Evolutionary conservation across 2,797 vertebrate species (phyloP).

Genomic region (Arnoldichthys spilopterus): DNA sequence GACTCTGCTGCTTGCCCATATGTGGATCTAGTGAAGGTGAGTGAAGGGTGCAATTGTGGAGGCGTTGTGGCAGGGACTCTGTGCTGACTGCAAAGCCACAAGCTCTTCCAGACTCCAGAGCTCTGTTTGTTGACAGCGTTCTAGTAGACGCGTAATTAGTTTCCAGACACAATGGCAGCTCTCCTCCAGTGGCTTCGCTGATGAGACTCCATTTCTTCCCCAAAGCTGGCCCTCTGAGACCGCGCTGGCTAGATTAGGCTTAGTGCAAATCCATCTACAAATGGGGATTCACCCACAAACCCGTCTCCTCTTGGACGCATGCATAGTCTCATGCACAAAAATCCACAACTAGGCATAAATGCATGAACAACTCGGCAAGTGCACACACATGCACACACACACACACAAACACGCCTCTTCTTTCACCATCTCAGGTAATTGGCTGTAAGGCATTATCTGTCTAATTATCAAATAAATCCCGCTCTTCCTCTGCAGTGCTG

Average conservation of each 20-base stretch:
- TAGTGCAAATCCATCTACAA: conserved; percentile 16
- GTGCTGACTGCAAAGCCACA: conserved; percentile 26
- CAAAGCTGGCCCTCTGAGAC: neutral
- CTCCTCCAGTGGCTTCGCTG: neutral
- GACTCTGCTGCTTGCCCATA: conserved; percentile 34
- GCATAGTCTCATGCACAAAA: conserved; percentile 55
- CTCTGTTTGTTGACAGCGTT: conserved; percentile 39
- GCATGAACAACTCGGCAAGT: neutral
- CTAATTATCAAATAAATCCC: conserved; percentile 67
- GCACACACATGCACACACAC: conserved; percentile 22
- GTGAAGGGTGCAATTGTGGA: conserved; percentile 34
- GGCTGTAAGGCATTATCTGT: conserved; percentile 63
- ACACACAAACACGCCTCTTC: conserved; percentile 43
- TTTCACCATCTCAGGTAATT: conserved; percentile 62
- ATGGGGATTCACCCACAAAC: conserved; percentile 31
- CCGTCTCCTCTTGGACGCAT: conserved; percentile 16
- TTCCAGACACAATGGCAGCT: conserved; percentile 16
- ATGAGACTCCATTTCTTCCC: neutral
- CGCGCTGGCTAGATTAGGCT: neutral
- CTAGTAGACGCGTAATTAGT: conserved; percentile 19
- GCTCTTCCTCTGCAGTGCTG: conserved; percentile 60
- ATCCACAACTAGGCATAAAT: conserved; percentile 37
- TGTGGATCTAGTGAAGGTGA: conserved; percentile 37
- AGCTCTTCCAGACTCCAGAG: conserved; percentile 42
- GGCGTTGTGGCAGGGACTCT: conserved; percentile 9